These are phyloP conservation scores for Archips xylosteana DNA, from an alignment of 2,888 invertebrate species.

Conservation along the genomic window DNA sequence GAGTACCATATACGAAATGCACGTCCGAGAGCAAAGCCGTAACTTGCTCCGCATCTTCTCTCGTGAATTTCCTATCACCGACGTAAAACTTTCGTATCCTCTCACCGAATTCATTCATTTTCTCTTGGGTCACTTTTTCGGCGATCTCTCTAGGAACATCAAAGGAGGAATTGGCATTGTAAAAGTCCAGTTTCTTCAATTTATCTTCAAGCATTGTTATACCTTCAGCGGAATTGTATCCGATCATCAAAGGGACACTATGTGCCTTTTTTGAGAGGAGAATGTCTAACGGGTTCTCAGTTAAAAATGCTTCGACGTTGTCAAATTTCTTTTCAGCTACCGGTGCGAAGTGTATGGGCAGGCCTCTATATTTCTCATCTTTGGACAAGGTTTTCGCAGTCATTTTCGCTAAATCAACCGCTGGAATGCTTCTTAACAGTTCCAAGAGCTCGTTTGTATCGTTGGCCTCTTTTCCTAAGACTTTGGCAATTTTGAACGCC, in stretches of 20 bases:
- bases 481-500: slow-evolving; percentile 46
- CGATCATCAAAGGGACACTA: slow-evolving; percentile 45
- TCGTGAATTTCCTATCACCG: slow-evolving; percentile 46
- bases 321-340: slow-evolving; percentile 47
- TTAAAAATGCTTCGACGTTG: slow-evolving; percentile 45
- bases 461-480: slow-evolving; percentile 48
- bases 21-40: slow-evolving; percentile 46
- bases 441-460: slow-evolving; percentile 45
- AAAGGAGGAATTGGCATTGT: slow-evolving; percentile 41
- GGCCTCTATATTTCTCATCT: slow-evolving; percentile 43
- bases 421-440: slow-evolving; percentile 46
- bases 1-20: slow-evolving; percentile 47
- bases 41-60: slow-evolving; percentile 44
- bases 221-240: slow-evolving; percentile 48
- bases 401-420: slow-evolving; percentile 42
- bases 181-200: slow-evolving; percentile 42
- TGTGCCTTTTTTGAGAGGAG: slow-evolving; percentile 39
- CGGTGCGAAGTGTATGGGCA: slow-evolving; percentile 46
- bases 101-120: slow-evolving; percentile 48
- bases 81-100: slow-evolving; percentile 51
- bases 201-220: slow-evolving; percentile 34
- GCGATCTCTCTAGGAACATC: slow-evolving; percentile 45
- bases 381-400: slow-evolving; percentile 42
- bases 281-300: slow-evolving; percentile 39
- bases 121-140: slow-evolving; percentile 42